Evolutionary conservation across 2,113 vertebrate genomes (phyloP), one percentile per base, ranked within the genome.

Genomic region (Bettongia penicillata): DNA sequence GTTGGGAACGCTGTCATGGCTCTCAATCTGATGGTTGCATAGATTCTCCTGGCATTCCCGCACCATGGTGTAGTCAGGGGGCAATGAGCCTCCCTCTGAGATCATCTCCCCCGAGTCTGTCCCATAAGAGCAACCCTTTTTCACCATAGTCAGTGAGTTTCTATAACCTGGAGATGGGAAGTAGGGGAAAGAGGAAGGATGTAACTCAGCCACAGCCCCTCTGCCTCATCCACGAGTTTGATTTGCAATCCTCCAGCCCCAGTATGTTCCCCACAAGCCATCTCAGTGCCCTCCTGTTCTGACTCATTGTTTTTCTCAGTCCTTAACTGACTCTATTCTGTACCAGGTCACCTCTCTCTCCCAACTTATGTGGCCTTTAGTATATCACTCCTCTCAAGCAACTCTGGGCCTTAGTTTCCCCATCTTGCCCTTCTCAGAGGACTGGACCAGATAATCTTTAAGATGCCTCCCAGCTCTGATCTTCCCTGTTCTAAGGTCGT

Each of bases 111-210:
- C 97, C 0, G 2, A 43, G 0, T 19, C 24, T 16, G 96, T 94
- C 53, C 98, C 98, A 0, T 92, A 94, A 96, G 97, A 98, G 97
- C 98, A 98, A 48, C 98, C 98, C 51, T 98, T 98, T 90, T 94
- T 95, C 0, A 98, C 96, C 91, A 97, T 0, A 93, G 95, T 97
- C 77, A 95, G 49, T 0, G 94, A 91, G 24, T 97, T 26, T 43
- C 97, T 97, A 6, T 97, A 97, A 50, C 97, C 97, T 97, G 92
- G 1, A 47, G 16, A 12, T 43, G 19, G 26, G 25, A 51, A 12
- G 28, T 37, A 53, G 28, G 7, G 25, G 23, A 11, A 43, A 47
- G 37, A n/a, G 22, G 1, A 0, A 2, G 24, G 8, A 16, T 0
- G 53, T 2, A 25, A 57, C 0, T 37, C 77, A 24, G 43, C n/a